Evolutionary conservation across 2,888 invertebrate genomes (phyloP), one percentile per base, ranked within the genome.

Genomic region (Coenonympha arcania): DNA sequence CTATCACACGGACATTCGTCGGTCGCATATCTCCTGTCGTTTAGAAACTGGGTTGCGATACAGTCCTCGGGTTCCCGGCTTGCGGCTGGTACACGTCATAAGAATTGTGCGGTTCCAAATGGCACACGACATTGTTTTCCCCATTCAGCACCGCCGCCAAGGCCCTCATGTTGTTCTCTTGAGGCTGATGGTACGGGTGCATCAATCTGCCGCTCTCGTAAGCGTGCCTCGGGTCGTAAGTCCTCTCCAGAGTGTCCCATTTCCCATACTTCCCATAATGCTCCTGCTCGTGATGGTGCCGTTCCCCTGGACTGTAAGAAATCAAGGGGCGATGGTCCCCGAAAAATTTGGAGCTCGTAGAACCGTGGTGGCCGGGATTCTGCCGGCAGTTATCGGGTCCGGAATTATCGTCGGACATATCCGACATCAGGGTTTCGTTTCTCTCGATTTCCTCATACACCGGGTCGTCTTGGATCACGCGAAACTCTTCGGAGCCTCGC

Each of bases 111-210:
- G 94, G 94, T 73, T 95, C 94, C 65, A 95, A 78, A 71, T 94
- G 94, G 76, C 95, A 95, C 50, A 95, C 93, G 52, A 95, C 95
- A 54, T 94, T 94, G 67, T 91, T 91, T 66, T 93, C 92, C 37
- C 95, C 94, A 71, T 95, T 93, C 46, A 95, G 84, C 55, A 95
- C 95, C 9, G 95, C 95, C 20, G 95, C 92, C 57, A 90, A 62
- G 6, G 90, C 89, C 56, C 90, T 76, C 76, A 89, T 88, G 52
- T 88, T 87, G 62, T 83, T 89, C 55, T 86, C 87, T 24, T 84
- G 85, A 1, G 89, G 89, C 59, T 87, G 85, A 51, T 87, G 88
- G 65, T 84, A 86, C 0, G 82, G 86, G 56, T 88, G 88, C 72
- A 88, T 80, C 59, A 87, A 73, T 56, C 88, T 75, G 44, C 88